phyloP scores from a whole-genome alignment of 1,140 invertebrate genomes.

The Drosophila yakuba region DNA sequence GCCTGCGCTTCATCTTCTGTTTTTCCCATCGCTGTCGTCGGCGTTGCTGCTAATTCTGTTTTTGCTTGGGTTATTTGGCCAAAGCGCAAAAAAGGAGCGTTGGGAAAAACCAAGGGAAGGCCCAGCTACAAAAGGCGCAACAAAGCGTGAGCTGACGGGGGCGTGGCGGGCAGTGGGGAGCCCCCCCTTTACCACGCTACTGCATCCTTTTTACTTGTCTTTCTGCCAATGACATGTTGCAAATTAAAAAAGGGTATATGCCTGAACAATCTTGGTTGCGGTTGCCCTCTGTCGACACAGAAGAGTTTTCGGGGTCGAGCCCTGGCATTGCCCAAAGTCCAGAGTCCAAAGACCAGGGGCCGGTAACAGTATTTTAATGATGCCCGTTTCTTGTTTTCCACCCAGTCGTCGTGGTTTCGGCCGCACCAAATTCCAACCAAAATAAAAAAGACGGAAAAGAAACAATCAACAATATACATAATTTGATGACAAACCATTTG shows the following conservation, averaged over 20 bases:
- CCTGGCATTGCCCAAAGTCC: conserved; percentile 13
- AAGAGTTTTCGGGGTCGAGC: conserved; percentile 39
- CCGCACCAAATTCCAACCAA: conserved; percentile 8
- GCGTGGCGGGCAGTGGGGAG: conserved; percentile 6
- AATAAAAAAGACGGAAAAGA: conserved; percentile 7
- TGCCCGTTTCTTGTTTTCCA: conserved; percentile 60
- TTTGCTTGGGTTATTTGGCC: conserved; percentile 65
- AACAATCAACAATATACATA: conserved; percentile 68
- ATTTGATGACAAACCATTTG: conserved; percentile 82
- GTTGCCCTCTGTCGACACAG: conserved; percentile 55
- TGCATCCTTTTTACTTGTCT: conserved; percentile 70
- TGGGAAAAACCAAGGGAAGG: conserved; percentile 23
- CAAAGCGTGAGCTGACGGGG: conserved; percentile 59
- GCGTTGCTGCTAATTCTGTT: conserved; percentile 75
- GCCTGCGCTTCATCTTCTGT: conserved; percentile 47
- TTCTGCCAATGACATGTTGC: conserved; percentile 82
- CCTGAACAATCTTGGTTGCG: conserved; percentile 77
- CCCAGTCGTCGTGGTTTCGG: conserved; percentile 21
- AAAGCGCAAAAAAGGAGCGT: conserved; percentile 38
- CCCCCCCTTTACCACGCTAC: neutral
- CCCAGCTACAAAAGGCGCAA: conserved; percentile 67
- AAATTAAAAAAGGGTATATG: conserved; percentile 83
- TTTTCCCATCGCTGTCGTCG: conserved; percentile 40
- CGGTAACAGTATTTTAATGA: conserved; percentile 81
- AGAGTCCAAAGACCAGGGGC: conserved; percentile 10